Percentiles rank a stretch among this genome's conserved stretches.
Conservation (phyloP, 2,113 vertebrate genomes). For the Alouatta palliata region DNA sequence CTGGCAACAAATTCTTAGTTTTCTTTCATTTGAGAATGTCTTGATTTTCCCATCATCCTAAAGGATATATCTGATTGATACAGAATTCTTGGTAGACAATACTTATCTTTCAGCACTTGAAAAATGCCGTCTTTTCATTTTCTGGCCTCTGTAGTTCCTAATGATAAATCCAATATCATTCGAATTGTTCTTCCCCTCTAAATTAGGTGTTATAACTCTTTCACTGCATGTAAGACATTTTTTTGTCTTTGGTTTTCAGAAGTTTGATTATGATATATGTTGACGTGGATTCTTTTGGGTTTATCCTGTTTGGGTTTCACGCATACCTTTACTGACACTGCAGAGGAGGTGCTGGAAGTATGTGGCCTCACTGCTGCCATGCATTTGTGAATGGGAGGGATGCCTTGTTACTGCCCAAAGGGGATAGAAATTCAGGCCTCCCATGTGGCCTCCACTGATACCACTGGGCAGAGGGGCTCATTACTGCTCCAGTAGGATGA, state of each 20-base stretch:
- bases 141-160: not conserved
- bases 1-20: not conserved
- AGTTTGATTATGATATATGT: not conserved
- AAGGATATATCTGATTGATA: not conserved
- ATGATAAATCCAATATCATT: not conserved
- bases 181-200: not conserved
- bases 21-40: not conserved
- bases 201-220: not conserved
- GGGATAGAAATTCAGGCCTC: not conserved
- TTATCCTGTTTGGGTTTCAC: not conserved
- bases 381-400: not conserved
- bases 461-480: not conserved
- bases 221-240: not conserved
- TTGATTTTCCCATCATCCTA: not conserved
- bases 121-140: not conserved
- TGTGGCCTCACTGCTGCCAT: not conserved
- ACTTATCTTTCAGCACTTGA: not conserved
- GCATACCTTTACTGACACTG: not conserved
- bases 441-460: not conserved
- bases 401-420: not conserved
- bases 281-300: not conserved
- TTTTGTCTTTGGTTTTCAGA: not conserved
- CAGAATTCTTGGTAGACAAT: not conserved
- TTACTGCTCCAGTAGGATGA: not conserved
- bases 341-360: not conserved